Evolutionary conservation across 2,797 vertebrate genomes (phyloP).

Genomic region (Craterocephalus amniculus): DNA sequence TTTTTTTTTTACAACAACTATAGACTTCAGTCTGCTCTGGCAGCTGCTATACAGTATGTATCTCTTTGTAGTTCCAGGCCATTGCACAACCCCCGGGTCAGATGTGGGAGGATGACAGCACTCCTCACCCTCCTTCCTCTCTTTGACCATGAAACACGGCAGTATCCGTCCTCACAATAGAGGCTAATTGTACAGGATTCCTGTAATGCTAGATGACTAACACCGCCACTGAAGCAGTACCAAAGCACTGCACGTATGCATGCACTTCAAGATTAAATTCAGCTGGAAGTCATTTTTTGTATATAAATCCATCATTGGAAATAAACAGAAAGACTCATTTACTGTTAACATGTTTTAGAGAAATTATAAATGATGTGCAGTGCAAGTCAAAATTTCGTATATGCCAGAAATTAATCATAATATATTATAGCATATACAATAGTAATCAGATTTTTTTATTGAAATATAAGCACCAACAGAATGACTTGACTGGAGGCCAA

Average conservation of each 20-base stretch:
- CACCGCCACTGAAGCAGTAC: conserved; percentile 53
- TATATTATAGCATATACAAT: background rate
- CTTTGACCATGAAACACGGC: conserved; percentile 73
- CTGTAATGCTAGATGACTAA: conserved; percentile 76
- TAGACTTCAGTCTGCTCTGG: conserved; percentile 41
- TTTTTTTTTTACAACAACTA: no score
- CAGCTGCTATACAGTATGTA: conserved; percentile 58
- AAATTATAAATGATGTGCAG: background rate
- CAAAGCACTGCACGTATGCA: background rate
- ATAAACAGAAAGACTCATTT: background rate
- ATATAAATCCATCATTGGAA: background rate
- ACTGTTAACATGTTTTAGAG: background rate
- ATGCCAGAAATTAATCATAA: background rate
- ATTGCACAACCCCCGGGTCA: conserved; percentile 77
- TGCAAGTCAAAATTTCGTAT: background rate
- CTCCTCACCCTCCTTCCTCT: conserved; percentile 66
- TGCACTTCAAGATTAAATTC: background rate
- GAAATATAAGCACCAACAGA: conserved; percentile 14
- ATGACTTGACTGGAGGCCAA: background rate
- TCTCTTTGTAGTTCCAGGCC: conserved; percentile 58
- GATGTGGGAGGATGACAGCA: conserved; percentile 73
- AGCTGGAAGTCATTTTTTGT: background rate
- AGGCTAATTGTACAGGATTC: conserved; percentile 77
- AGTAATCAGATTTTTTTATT: conserved; percentile 5
- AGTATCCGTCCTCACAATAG: conserved; percentile 81